These are phyloP conservation scores for Goniozus legneri DNA, from an alignment of 1,140 invertebrate species.

Conservation along the genomic window DNA sequence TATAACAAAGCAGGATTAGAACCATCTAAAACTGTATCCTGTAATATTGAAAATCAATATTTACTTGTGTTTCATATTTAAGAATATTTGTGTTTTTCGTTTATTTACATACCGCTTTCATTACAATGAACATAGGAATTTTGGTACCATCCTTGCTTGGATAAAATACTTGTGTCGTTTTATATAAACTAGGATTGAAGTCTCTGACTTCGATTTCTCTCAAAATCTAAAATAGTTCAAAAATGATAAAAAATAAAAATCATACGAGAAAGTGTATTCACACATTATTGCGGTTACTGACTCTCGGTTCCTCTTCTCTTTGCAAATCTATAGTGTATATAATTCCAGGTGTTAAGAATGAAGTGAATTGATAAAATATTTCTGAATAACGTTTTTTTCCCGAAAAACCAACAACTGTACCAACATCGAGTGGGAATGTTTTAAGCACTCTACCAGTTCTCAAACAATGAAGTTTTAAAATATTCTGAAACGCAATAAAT, in stretches of 20 bases:
- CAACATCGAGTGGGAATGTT: slow-evolving; percentile 79
- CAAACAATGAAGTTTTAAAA: slow-evolving; percentile 78
- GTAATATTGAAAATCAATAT: too few relatives aligned
- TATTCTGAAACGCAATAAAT: slow-evolving; percentile 62
- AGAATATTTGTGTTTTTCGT: neutral
- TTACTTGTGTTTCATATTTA: neutral
- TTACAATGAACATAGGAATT: slow-evolving; percentile 96
- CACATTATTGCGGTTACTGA: too few relatives aligned
- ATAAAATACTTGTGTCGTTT: slow-evolving; percentile 91
- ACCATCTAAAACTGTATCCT: slow-evolving; percentile 66
- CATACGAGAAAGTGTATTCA: too few relatives aligned
- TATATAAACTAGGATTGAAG: slow-evolving; percentile 78
- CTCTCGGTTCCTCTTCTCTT: slow-evolving; percentile 62
- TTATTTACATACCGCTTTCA: slow-evolving; percentile 68
- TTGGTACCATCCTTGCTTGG: slow-evolving; percentile 91
- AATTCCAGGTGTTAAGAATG: slow-evolving; percentile 86
- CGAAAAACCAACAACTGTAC: slow-evolving; percentile 79
- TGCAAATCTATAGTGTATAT: slow-evolving; percentile 87
- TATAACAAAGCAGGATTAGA: slow-evolving; percentile 81
- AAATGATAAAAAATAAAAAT: slow-evolving; percentile 9
- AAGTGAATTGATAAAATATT: slow-evolving; percentile 92
- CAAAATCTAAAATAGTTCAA: slow-evolving; percentile 62
- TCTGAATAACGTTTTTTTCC: slow-evolving; percentile 83
- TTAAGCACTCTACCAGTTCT: slow-evolving; percentile 69
- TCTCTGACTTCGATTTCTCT: slow-evolving; percentile 80